Evolutionary conservation across 1,140 invertebrate species (phyloP).

Genomic region (Chironomus striatipennis): DNA sequence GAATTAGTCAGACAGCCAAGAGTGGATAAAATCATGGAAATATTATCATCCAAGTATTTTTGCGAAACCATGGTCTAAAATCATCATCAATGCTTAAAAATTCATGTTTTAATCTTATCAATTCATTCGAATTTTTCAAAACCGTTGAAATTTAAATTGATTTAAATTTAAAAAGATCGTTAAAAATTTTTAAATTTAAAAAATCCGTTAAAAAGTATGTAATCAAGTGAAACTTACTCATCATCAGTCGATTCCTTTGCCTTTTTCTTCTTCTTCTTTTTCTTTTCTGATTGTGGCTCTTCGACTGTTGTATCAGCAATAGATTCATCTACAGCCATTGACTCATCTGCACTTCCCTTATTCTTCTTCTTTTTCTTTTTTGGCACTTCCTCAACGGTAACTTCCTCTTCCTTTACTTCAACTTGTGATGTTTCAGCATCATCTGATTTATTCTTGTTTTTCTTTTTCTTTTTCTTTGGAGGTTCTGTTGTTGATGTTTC

Average conservation of each 20-base stretch:
- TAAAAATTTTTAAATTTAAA: neutral
- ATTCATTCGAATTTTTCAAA: no score
- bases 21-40: neutral
- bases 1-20: neutral
- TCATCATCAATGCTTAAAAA: neutral
- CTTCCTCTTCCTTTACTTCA: slow-evolving; percentile 32
- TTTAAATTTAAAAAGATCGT: neutral
- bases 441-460: slow-evolving; percentile 29
- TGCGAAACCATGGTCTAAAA: slow-evolving; percentile 11
- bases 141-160: no score
- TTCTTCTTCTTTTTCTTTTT: slow-evolving; percentile 41
- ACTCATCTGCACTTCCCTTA: slow-evolving; percentile 32
- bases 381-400: slow-evolving; percentile 27
- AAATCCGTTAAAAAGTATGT: neutral
- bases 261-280: slow-evolving; percentile 30
- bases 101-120: no score
- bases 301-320: slow-evolving; percentile 27
- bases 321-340: slow-evolving; percentile 30
- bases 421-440: slow-evolving; percentile 28
- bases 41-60: neutral
- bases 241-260: slow-evolving; percentile 23
- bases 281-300: slow-evolving; percentile 29
- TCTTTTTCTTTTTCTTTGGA: slow-evolving; percentile 36
- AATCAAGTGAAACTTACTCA: neutral
- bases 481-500: slow-evolving; percentile 29